Base-by-base conservation (phyloP, 2,797 vertebrate species). In the Lepidocolaptes lacrymiger region DNA sequence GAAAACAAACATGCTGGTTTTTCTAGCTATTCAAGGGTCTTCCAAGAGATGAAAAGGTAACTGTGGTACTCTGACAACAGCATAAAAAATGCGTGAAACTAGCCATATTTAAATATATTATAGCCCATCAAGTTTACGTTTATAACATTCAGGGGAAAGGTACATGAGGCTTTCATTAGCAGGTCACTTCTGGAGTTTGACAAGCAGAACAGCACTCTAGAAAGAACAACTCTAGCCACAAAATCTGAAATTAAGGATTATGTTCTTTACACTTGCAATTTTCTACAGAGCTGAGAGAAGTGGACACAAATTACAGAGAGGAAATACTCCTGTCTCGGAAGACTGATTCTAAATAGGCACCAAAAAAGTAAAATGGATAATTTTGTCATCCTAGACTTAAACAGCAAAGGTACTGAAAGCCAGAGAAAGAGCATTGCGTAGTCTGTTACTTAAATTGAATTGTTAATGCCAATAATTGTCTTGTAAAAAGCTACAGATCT, bases 1-100 rank as follows among this genome's bases (percentile, higher is more conserved):
- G 21, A 84, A 77, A 67, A 85, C 12, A 12, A 89, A 79, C 6
- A 11, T 3, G 7, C 3, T 1, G 0, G 0, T 14, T 32, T 37
- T 83, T 39, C 24, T 44, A 3, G 10, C 59, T 72, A 16, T 41
- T 64, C 18, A 41, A 30, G 23, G 11, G 28, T 71, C 37, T 83
- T 74, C 19, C 26, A 77, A 64, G 49, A 80, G 10, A 58, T 30
- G 7, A 78, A 37, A 91, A 41, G 14, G 12, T 51, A 87, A 71
- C 27, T 34, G 23, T 15, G 12, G 21, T 54, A 67, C 8, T 67
- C 37, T 62, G 43, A 62, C 24, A 87, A 37, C 4, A 39, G n/a
- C 69, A 84, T 34, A 68, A 43, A 77, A 83, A 72, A 56, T 8
- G 26, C n/a, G 44, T 13, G 1, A 61, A 93, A 91, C 12, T 26